Conservation (phyloP, 1,140 invertebrate genomes). For the Globodera rostochiensis region DNA sequence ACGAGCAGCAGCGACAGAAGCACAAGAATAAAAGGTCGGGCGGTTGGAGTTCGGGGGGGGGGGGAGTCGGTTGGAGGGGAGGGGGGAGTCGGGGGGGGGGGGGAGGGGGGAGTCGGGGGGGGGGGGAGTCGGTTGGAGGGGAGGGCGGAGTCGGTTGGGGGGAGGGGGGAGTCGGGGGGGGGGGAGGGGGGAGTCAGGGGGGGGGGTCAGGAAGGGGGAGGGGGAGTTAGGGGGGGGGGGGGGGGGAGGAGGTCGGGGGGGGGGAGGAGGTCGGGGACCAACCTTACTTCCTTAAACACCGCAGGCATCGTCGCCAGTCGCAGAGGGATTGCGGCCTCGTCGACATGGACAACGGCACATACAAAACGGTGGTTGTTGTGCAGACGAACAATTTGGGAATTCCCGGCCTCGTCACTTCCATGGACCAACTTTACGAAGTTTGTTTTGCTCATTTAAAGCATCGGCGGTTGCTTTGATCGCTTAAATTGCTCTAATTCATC, state of each 20-base stretch:
- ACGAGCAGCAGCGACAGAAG: background rate
- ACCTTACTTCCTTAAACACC: too few species aligned
- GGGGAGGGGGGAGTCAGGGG: too few species aligned
- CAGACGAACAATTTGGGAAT: slow-evolving; percentile 65
- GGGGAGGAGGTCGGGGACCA: too few species aligned
- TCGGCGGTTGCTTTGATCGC: background rate
- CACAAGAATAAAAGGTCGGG: slow-evolving; percentile 4
- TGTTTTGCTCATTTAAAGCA: slow-evolving; percentile 26
- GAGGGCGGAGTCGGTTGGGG: too few species aligned
- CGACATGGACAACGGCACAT: slow-evolving; percentile 63
- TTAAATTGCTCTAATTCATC: background rate
- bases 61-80: too few species aligned
- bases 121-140: too few species aligned
- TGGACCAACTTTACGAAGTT: slow-evolving; percentile 65
- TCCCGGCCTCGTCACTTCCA: slow-evolving; percentile 64
- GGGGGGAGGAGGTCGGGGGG: too few species aligned
- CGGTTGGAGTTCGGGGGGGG: background rate
- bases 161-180: too few species aligned
- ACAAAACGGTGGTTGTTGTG: slow-evolving; percentile 64
- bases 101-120: too few species aligned
- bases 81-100: too few species aligned
- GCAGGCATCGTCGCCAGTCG: slow-evolving; percentile 53
- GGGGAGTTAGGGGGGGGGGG: too few species aligned
- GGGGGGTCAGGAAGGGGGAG: too few species aligned
- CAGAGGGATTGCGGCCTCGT: slow-evolving; percentile 57